Conservation (phyloP, 2,797 vertebrate genomes). For the Podargus strigoides region DNA sequence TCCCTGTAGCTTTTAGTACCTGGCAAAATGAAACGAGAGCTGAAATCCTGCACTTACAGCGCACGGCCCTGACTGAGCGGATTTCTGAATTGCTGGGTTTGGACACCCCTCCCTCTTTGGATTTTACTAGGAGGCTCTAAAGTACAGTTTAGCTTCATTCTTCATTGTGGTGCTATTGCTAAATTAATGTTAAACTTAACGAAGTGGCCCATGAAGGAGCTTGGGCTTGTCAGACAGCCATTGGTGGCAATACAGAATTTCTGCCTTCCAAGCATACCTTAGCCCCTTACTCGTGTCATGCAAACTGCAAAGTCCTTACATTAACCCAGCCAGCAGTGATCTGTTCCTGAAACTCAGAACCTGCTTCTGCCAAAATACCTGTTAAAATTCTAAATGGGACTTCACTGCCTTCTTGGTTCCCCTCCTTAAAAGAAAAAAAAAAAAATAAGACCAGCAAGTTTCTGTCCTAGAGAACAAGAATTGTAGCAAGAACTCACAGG, state of each 20-base stretch:
- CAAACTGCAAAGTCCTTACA: neutral
- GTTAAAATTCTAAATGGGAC: neutral
- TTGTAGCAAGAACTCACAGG: neutral
- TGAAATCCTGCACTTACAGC: neutral
- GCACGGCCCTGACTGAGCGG: rapidly evolving
- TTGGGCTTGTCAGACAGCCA: neutral
- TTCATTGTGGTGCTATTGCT: neutral
- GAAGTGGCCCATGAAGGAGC: neutral
- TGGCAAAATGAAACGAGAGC: conserved; percentile 21
- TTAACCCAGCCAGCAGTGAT: neutral
- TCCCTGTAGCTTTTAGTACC: conserved; percentile 89
- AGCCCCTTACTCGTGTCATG: neutral
- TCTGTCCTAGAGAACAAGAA: neutral
- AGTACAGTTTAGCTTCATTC: neutral
- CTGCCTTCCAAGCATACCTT: neutral
- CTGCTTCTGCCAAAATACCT: neutral
- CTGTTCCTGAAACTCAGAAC: neutral
- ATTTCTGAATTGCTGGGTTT: neutral
- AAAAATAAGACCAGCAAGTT: neutral
- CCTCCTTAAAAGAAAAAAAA: neutral
- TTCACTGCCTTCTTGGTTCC: neutral
- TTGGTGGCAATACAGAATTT: neutral
- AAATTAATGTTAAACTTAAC: neutral
- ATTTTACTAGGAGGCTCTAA: neutral
- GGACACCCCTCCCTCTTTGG: neutral